Evolutionary conservation across 2,113 vertebrate genomes (phyloP).

Genomic region (Cepphus grylle): DNA sequence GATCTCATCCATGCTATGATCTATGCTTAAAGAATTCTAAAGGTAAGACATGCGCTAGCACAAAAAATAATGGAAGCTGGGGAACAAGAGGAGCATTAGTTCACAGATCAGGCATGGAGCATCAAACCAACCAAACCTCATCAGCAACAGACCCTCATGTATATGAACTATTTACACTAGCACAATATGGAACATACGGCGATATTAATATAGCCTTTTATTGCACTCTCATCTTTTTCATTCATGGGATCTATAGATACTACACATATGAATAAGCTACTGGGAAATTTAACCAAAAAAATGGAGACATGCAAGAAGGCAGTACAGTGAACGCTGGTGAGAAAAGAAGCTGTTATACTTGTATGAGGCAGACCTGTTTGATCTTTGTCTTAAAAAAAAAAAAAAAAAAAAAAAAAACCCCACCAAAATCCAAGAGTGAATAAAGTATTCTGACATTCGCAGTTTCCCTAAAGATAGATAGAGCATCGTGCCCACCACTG

Average conservation of each 20-base stretch:
- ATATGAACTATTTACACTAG: background rate
- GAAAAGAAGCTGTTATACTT: background rate
- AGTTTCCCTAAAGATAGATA: background rate
- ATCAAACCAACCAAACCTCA: background rate
- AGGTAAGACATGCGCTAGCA: background rate
- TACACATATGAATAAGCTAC: background rate
- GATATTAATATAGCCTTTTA: background rate
- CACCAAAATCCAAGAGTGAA: background rate
- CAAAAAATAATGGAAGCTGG: background rate
- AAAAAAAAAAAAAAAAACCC: rapidly evolving
- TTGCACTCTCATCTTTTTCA: background rate
- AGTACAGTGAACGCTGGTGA: background rate
- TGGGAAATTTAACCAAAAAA: background rate
- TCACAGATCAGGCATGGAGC: background rate
- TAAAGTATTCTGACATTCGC: background rate
- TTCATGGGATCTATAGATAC: background rate
- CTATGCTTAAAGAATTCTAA: background rate
- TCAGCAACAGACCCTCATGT: background rate
- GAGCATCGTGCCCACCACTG: background rate
- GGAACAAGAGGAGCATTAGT: background rate
- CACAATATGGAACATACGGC: background rate
- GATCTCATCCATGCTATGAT: background rate
- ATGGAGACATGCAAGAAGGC: background rate
- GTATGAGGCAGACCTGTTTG: background rate
- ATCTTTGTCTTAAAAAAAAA: background rate